Evolutionary conservation across 2,113 vertebrate species (phyloP).

Genomic region (Origma solitaria): DNA sequence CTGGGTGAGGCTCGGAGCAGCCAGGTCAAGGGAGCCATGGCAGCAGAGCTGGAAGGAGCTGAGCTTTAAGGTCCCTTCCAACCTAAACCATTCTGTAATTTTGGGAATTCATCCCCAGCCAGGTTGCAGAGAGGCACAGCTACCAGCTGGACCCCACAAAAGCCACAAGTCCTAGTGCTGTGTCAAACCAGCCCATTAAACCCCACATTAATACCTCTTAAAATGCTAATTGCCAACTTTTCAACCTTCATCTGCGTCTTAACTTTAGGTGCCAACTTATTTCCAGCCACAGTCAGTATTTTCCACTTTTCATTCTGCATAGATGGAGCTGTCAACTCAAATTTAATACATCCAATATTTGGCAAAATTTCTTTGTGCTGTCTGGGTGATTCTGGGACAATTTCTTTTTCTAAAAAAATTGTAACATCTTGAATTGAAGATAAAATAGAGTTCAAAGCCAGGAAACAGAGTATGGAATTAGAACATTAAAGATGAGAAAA

Average conservation of each 20-base stretch:
- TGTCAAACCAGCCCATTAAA: not conserved
- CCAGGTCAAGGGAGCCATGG: not conserved
- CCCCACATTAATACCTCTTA: not conserved
- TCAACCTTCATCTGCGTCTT: not conserved
- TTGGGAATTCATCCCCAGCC: not conserved
- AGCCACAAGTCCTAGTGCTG: fast-evolving
- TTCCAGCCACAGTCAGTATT: not conserved
- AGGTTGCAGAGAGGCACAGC: not conserved
- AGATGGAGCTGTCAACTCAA: not conserved
- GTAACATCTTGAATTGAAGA: not conserved
- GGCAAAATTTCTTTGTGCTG: not conserved
- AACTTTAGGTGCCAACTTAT: not conserved
- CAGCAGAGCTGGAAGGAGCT: not conserved
- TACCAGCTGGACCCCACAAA: not conserved
- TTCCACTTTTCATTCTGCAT: not conserved
- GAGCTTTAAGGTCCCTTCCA: not conserved
- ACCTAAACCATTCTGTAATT: not conserved
- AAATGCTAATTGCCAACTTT: not conserved
- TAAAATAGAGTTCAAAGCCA: not conserved
- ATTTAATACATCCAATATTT: not conserved
- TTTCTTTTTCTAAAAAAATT: not conserved
- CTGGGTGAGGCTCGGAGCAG: not conserved
- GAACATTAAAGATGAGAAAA: not conserved
- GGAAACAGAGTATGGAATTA: not conserved
- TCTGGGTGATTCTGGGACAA: not conserved